Evolutionary conservation across 2,113 vertebrate genomes (phyloP).

Genomic region (Orycteropus afer): DNA sequence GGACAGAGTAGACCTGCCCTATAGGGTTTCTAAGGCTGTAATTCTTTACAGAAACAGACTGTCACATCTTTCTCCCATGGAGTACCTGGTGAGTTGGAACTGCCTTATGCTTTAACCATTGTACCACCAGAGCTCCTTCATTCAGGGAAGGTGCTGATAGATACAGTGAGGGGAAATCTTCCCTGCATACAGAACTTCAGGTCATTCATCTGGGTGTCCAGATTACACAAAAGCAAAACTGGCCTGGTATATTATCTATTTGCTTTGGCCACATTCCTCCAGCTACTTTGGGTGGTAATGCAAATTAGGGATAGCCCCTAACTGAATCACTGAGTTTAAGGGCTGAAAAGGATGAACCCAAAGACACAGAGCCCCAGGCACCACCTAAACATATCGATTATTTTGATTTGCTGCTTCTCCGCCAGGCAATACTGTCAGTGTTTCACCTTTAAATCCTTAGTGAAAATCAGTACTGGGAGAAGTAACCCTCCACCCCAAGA

Average conservation of each 20-base stretch:
- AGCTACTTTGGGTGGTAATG: neutral
- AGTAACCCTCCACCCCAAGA: neutral
- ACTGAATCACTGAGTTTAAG: neutral
- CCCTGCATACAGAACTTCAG: neutral
- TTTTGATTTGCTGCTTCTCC: neutral
- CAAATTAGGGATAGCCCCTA: neutral
- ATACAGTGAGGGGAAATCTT: neutral
- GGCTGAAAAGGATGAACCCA: neutral
- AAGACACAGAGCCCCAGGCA: neutral
- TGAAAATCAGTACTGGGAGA: neutral
- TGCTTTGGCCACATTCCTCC: neutral
- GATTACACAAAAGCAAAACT: neutral
- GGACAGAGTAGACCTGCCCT: too few species aligned
- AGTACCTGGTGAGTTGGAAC: too few species aligned
- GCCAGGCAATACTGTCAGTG: neutral
- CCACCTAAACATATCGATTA: neutral
- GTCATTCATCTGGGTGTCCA: neutral
- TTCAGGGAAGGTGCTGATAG: neutral
- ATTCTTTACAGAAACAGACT: too few species aligned
- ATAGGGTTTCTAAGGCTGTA: too few species aligned
- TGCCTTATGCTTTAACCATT: too few species aligned
- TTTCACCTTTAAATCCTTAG: slow-evolving; percentile 8
- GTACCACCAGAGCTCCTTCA: too few species aligned
- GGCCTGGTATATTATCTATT: neutral
- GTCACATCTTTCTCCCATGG: too few species aligned